Base-by-base conservation (phyloP, 2,888 invertebrate genomes). In the Lycophotia porphyrea region DNA sequence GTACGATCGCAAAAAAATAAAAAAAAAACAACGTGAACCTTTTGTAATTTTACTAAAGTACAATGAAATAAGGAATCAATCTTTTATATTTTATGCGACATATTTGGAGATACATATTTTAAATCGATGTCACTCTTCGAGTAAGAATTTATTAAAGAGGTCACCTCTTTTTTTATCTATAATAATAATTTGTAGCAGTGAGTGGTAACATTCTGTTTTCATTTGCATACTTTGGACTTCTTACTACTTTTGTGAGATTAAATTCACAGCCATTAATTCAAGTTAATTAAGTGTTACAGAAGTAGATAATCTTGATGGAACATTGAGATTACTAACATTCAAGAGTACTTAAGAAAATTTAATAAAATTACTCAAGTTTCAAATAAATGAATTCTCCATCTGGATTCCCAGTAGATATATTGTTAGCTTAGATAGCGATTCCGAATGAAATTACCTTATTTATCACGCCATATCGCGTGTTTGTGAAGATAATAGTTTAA, bases 381-480 rank as follows among this genome's bases (percentile, higher is more conserved):
- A 27, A 80, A 65, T 55, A 63, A 55, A 66, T 71, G 21, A 58
- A 67, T 67, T 70, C 66, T 71, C 0, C 2, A 27, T 21, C 47
- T 79, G 11, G n/a, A 66, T 44, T 71, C 64, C 9, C 55, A 61
- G 68, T 69, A 71, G 34, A 31, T 58, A 34, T 31, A 66, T 72
- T 81, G 72, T 77, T 81, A 47, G 63, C 42, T 61, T 49, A 81
- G 71, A 85, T 65, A 58, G 52, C 47, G 42, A 76, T 85, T 78
- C 55, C 49, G 39, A 61, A 74, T 85, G 11, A 55, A 81, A 83
- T 85, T 76, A 71, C 66, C 85, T 82, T 68, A 2, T 39, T 76
- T 80, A 87, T 86, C 86, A 85, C 87, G 80, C 52, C 27, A 85
- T 52, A 80, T 86, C 73, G 86, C 86, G 87, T 86, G 86, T 66